Evolutionary conservation across 2,797 vertebrate genomes (phyloP).

Genomic region (Mus spretus): DNA sequence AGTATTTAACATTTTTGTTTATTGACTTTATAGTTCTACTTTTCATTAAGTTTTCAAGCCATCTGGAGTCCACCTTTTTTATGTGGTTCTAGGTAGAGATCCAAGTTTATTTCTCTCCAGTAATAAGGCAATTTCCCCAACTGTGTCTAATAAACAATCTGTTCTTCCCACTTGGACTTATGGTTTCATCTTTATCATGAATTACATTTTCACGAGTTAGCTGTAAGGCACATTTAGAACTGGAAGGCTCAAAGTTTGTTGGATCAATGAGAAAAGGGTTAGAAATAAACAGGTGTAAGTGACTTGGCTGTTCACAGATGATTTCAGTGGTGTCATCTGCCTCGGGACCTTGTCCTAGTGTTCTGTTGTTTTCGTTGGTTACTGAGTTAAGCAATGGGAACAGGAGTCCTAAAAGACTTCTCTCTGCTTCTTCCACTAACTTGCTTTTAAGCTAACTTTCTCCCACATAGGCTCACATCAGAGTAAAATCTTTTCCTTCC

Average conservation of each 20-base stretch:
- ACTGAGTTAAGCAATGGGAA: neutral
- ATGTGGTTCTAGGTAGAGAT: constrained; percentile 21
- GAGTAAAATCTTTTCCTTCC: neutral
- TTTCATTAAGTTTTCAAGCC: constrained; percentile 60
- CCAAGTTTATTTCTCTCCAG: constrained; percentile 42
- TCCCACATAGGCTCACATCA: neutral
- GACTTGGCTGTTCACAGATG: neutral
- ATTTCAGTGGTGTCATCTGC: neutral
- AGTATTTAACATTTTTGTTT: constrained; percentile 53
- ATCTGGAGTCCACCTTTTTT: constrained; percentile 55
- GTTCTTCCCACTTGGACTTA: constrained; percentile 25
- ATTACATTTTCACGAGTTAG: neutral
- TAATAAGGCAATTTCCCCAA: constrained; percentile 50
- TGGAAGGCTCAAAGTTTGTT: neutral
- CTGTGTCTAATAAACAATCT: constrained; percentile 66
- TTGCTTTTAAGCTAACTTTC: neutral
- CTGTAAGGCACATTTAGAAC: neutral
- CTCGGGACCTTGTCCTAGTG: neutral
- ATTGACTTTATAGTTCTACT: constrained; percentile 46
- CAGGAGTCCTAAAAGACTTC: neutral
- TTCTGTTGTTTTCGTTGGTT: neutral
- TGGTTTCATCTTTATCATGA: neutral
- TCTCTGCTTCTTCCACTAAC: neutral
- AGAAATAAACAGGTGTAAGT: neutral
- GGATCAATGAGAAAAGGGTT: neutral